Conservation (phyloP, 2,797 vertebrate species). For the Glossophaga mutica region DNA sequence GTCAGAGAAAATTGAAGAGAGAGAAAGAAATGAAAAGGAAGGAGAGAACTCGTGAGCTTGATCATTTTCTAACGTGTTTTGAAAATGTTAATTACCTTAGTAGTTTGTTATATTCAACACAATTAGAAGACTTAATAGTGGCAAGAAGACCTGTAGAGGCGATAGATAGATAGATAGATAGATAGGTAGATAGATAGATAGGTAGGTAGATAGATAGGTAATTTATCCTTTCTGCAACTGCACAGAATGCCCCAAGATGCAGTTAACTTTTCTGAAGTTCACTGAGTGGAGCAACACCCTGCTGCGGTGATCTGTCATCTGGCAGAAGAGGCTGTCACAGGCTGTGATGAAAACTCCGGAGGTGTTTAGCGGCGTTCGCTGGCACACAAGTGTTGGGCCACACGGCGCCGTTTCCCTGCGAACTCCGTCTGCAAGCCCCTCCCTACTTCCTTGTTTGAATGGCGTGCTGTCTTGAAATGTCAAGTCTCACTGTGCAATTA, state of each 20-base stretch:
- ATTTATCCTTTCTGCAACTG: neutral
- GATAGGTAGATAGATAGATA: neutral
- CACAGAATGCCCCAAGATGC: neutral
- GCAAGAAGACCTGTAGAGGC: neutral
- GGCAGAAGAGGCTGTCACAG: neutral
- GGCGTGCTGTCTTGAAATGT: conserved; percentile 45
- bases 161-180: neutral
- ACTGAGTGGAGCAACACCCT: neutral
- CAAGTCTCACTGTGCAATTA: conserved; percentile 60
- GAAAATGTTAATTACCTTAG: neutral
- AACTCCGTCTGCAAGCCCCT: neutral
- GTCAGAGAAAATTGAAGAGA: neutral
- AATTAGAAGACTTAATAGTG: neutral
- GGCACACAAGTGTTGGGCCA: neutral
- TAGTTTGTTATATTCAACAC: neutral
- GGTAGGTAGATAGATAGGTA: neutral
- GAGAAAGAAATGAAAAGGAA: neutral
- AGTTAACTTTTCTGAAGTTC: conserved; percentile 9
- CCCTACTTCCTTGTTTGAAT: neutral
- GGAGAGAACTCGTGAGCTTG: neutral
- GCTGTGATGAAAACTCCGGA: neutral
- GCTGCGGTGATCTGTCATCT: neutral
- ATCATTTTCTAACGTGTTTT: neutral
- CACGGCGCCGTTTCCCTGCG: neutral
- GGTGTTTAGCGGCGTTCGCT: neutral